Base-by-base conservation (phyloP, 1,140 invertebrate species). In the Chironomus striatipennis region DNA sequence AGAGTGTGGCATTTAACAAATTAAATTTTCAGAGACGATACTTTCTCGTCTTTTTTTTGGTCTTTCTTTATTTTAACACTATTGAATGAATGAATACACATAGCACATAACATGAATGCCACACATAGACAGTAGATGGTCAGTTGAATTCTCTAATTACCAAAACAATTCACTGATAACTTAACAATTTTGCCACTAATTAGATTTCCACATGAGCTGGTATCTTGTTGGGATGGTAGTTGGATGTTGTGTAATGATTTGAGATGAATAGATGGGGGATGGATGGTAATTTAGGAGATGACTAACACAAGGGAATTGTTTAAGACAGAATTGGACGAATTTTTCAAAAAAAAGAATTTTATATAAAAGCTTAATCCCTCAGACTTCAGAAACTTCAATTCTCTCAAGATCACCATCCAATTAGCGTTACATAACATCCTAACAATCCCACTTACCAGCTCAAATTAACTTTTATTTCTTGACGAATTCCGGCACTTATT, bases 11-110 rank as follows among this genome's bases (percentile, higher is more conserved):
- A 57, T 57, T 57, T 57, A 57, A 57, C 47, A 57, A 57, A 57
- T 57, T 57, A 57, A 57, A 57, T 57, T 57, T n/a, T 57, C n/a
- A 5, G n/a, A 57, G 47, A 57, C 47, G 47, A 57, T 57, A n/a
- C 12, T 57, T 57, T 47, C n/a, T n/a, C 9, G 12, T 57, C n/a
- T 57, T 15, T 5, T 57, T 57, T 57, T n/a, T n/a, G n/a, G 4
- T 57, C 5, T 57, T n/a, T n/a, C 12, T 47, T 57, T 57, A 5
- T 15, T 57, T n/a, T 34, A 34, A 34, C 47, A n/a, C 12, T n/a
- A n/a, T n/a, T n/a, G n/a, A n/a, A n/a, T n/a, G n/a, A 57, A 1
- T 57, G n/a, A 10, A 57, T n/a, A 57, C 12, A 57, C 24, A 57
- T n/a, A 57, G 12, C 47, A 57, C 47, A 47, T 15, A 15, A 12